Evolutionary conservation across 2,888 invertebrate species (phyloP).

Genomic region (Eilema griseolum): DNA sequence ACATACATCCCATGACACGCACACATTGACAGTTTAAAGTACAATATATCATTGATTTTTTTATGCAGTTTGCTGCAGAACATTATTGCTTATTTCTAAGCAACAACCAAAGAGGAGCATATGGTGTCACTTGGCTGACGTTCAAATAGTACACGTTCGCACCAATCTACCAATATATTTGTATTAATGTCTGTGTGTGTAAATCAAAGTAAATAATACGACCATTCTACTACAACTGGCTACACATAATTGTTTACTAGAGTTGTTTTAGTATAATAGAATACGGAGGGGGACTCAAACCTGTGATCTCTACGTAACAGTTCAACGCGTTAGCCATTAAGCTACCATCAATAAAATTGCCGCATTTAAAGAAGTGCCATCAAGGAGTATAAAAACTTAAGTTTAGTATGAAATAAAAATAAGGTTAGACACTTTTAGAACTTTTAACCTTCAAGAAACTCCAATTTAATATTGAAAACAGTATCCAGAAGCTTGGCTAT

Average conservation of each 20-base stretch:
- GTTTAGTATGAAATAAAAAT: too few relatives aligned
- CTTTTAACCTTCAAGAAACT: neutral
- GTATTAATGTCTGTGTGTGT: slow-evolving; percentile 15
- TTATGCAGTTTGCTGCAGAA: too few relatives aligned
- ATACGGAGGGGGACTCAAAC: neutral
- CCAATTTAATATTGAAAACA: neutral
- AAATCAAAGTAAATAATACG: neutral
- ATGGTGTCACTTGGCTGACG: slow-evolving; percentile 19
- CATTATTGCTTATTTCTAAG: slow-evolving; percentile 10
- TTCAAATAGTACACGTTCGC: slow-evolving; percentile 27
- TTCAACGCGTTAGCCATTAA: neutral
- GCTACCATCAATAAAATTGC: neutral
- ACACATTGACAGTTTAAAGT: too few relatives aligned
- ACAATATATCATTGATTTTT: too few relatives aligned
- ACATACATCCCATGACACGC: too few relatives aligned
- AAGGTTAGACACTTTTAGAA: neutral
- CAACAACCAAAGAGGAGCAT: slow-evolving; percentile 10
- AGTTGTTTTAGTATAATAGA: too few relatives aligned
- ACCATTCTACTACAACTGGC: neutral
- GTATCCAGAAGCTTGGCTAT: neutral
- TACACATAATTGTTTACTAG: neutral
- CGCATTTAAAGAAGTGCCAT: too few relatives aligned
- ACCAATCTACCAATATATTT: slow-evolving; percentile 12
- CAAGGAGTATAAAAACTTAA: too few relatives aligned
- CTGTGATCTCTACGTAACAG: neutral